phyloP scores from a whole-genome alignment of 1,140 invertebrate species.

The Dendrolimus kikuchii region DNA sequence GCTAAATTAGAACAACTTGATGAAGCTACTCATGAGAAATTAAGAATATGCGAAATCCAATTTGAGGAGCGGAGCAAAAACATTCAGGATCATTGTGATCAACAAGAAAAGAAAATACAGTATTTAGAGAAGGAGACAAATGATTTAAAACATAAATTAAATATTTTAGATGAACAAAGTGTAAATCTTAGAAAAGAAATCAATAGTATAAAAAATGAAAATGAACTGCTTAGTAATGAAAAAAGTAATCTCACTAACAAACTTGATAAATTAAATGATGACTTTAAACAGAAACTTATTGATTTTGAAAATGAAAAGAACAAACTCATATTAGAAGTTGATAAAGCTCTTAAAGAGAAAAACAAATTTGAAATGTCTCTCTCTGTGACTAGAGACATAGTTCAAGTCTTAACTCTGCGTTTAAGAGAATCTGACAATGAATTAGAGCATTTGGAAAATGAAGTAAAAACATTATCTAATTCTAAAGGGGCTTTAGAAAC shows the following conservation, averaged over 20 bases:
- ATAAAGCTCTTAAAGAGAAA: slow-evolving; percentile 56
- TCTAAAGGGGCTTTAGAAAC: slow-evolving; percentile 50
- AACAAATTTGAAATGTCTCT: slow-evolving; percentile 65
- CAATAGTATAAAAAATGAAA: slow-evolving; percentile 36
- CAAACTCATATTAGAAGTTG: slow-evolving; percentile 53
- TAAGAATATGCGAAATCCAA: slow-evolving; percentile 64
- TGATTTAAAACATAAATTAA: slow-evolving; percentile 44
- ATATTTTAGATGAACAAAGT: slow-evolving; percentile 39
- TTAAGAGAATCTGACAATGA: slow-evolving; percentile 65
- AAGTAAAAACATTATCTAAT: slow-evolving; percentile 45
- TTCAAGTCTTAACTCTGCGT: slow-evolving; percentile 60
- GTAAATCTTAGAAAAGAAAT: slow-evolving; percentile 36
- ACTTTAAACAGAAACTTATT: slow-evolving; percentile 43
- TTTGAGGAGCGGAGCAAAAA: slow-evolving; percentile 57
- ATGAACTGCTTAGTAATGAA: slow-evolving; percentile 32
- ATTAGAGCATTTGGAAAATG: slow-evolving; percentile 58
- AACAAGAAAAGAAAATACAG: slow-evolving; percentile 43
- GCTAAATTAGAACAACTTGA: slow-evolving; percentile 63
- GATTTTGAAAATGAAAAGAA: slow-evolving; percentile 61
- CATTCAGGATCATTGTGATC: slow-evolving; percentile 49
- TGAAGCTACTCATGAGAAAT: slow-evolving; percentile 58
- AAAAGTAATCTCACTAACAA: slow-evolving; percentile 29
- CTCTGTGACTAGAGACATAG: slow-evolving; percentile 60
- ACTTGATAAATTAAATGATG: slow-evolving; percentile 44
- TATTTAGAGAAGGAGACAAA: slow-evolving; percentile 45